A percentile compares a stretch with the other conserved stretches of the same genome.
Conservation (phyloP, 1,140 invertebrate species). For the Meloidogyne floridensis region DNA sequence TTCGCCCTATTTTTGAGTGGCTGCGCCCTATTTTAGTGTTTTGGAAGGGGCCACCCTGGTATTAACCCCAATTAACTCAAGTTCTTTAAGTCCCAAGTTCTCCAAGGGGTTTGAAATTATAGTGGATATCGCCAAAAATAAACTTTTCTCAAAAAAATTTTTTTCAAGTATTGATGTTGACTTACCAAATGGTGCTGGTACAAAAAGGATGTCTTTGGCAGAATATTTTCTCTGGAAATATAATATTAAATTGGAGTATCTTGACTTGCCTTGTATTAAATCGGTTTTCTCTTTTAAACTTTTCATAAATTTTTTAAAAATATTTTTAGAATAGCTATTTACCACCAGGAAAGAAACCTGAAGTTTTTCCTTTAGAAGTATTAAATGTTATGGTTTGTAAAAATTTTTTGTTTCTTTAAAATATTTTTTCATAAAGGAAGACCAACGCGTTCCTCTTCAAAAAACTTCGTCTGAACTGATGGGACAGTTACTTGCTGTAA, state of each 20-base stretch:
- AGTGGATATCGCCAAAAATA: no score
- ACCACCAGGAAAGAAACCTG: conserved; percentile 24
- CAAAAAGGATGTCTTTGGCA: conserved; percentile 27
- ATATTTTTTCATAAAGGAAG: neutral
- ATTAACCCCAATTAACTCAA: no score
- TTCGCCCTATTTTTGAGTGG: no score
- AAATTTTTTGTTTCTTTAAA: neutral
- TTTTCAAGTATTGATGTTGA: conserved; percentile 29
- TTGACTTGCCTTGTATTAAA: conserved; percentile 32
- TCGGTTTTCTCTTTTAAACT: conserved; percentile 21
- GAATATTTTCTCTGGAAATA: conserved; percentile 33
- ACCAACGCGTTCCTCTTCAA: conserved; percentile 37
- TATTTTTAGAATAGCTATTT: conserved; percentile 24
- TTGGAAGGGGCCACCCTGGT: no score
- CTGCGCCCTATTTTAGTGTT: no score
- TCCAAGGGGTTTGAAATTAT: no score
- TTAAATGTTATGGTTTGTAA: conserved; percentile 34
- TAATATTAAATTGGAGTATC: conserved; percentile 27
- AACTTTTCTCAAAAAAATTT: neutral
- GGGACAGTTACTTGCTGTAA: conserved; percentile 20
- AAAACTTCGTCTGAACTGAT: conserved; percentile 29
- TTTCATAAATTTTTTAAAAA: neutral
- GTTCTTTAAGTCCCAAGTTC: no score
- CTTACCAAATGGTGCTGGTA: neutral
- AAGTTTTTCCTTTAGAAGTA: conserved; percentile 40